Conservation (phyloP, 1,140 invertebrate species). For the Sesamia nonagrioides region DNA sequence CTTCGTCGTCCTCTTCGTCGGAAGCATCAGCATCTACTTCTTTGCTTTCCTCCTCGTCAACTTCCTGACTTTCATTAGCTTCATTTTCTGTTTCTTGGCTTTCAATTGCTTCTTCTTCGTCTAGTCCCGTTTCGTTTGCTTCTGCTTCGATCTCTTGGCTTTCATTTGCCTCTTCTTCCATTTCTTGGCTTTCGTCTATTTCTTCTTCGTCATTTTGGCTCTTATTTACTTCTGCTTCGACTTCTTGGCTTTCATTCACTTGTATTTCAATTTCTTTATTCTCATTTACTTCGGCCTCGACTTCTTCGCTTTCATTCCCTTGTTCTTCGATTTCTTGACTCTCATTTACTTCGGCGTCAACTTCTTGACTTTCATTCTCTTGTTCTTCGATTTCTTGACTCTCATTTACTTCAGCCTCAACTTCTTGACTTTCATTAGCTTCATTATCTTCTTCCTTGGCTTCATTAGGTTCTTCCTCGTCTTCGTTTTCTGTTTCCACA, state of each 20-base stretch:
- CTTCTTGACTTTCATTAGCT: constrained; percentile 7
- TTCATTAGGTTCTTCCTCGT: constrained; percentile 33
- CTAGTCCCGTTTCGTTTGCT: constrained; percentile 51
- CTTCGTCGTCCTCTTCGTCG: constrained; percentile 29
- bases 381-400: neutral
- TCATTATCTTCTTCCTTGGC: constrained; percentile 8
- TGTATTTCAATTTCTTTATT: neutral
- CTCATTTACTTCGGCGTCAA: neutral
- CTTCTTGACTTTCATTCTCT: constrained; percentile 14
- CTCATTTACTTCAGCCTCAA: neutral
- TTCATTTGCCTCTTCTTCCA: constrained; percentile 45
- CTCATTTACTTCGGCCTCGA: neutral
- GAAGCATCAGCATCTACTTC: constrained; percentile 6
- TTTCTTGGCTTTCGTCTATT: constrained; percentile 11
- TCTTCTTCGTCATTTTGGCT: neutral
- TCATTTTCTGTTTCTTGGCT: neutral
- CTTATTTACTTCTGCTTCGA: constrained; percentile 2
- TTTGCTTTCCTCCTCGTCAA: neutral
- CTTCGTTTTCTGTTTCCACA: neutral
- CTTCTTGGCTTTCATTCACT: constrained; percentile 7
- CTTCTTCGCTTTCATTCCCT: constrained; percentile 14
- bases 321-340: neutral
- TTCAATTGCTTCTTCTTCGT: neutral
- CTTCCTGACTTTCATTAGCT: constrained; percentile 10
- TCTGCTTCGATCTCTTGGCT: constrained; percentile 25